Evolutionary conservation across 2,113 vertebrate species (phyloP), one percentile per base, ranked within the genome.

Genomic region (Oenanthe oenanthe): DNA sequence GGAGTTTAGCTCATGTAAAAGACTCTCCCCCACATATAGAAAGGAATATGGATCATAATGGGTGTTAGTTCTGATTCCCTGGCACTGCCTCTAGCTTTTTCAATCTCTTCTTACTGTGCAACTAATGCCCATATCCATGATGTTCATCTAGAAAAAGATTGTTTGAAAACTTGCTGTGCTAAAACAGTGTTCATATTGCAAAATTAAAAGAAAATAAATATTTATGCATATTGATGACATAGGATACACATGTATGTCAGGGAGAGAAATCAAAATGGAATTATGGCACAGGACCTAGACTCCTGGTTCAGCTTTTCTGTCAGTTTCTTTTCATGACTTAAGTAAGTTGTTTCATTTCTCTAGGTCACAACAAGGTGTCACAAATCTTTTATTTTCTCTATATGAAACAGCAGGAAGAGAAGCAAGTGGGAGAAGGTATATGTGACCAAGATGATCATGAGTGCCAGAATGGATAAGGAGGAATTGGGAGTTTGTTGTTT

Each of bases 71-170:
- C 56, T 90, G 45, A 93, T 80, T 89, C 26, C n/a, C 31, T 94
- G 93, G 50, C 28, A 77, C 61, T 77, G 82, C 72, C 82, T 83
- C 94, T 51, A 97, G 89, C 71, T 84, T 91, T 89, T 94, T 94
- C 71, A 88, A 12, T 85, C 87, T 92, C 75, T 60, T 94, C 89
- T 95, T 73, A 94, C 88, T 92, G 88, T 80, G 92, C 74, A 89
- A 71, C 85, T 92, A 92, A 93, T 79, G 85, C 66, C 86, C 48
- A 91, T 58, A 88, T 45, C 63, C 67, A 56, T 65, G 75, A 84
- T 93, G 60, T 67, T 92, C 71, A 83, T 67, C 48, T 74, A 73
- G 82, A 74, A 80, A 91, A 92, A 67, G 43, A 80, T 61, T 0
- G 24, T 85, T 85, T 94, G 57, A 88, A 83, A 92, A 48, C 56